Conservation (phyloP, 2,888 invertebrate genomes). For the Dusona sp. region DNA sequence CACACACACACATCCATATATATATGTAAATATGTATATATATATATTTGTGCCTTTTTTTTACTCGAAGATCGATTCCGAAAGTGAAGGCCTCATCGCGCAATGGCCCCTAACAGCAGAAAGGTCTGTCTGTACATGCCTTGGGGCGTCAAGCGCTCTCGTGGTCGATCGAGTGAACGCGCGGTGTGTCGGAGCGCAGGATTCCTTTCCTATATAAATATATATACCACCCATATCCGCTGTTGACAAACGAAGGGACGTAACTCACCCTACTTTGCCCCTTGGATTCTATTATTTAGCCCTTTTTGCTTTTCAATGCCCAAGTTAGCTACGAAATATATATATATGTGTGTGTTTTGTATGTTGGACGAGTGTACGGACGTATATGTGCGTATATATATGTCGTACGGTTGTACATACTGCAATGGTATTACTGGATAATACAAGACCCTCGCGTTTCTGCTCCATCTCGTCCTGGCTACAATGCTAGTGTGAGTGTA, state of each 20-base stretch:
- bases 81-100: constrained; percentile 59
- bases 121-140: constrained; percentile 39
- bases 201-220: constrained; percentile 42
- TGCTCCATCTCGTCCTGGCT: not conserved
- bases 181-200: constrained; percentile 55
- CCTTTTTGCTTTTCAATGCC: not conserved
- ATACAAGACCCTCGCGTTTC: not conserved
- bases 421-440: not conserved
- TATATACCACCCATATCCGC: not conserved
- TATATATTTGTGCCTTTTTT: constrained; percentile 27
- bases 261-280: not conserved
- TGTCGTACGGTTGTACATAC: not conserved
- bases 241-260: not conserved
- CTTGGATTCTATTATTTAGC: not conserved
- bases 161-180: constrained; percentile 66
- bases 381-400: no score
- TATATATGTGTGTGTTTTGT: not conserved
- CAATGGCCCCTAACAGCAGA: constrained; percentile 52
- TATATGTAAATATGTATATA: not conserved
- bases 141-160: constrained; percentile 56
- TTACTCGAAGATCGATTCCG: constrained; percentile 61
- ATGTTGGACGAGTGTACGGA: no score
- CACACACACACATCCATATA: not conserved
- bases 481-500: not conserved
- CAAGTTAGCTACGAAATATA: not conserved